Evolutionary conservation across 1,140 invertebrate genomes (phyloP).

Genomic region (Mylabris phalerata): DNA sequence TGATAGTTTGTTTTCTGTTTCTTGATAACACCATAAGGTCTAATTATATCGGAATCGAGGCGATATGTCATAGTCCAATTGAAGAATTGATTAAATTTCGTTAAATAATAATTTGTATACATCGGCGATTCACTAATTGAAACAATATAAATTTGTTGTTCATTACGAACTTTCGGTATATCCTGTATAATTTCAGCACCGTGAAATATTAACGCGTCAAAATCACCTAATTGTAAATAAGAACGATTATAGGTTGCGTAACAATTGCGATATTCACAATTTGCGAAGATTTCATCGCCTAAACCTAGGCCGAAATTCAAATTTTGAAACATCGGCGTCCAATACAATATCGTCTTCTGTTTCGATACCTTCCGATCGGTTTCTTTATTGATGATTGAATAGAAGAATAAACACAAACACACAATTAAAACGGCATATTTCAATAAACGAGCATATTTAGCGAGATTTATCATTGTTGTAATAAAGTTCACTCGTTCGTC

Average conservation of each 20-base stretch:
- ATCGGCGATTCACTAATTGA: conserved; percentile 15
- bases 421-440: background rate
- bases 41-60: conserved; percentile 54
- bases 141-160: conserved; percentile 18
- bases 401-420: background rate
- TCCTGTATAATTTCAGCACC: conserved; percentile 2
- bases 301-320: conserved; percentile 11
- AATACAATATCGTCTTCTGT: conserved; percentile 14
- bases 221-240: conserved; percentile 6
- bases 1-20: conserved; percentile 28
- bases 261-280: conserved; percentile 17
- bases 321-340: conserved; percentile 18
- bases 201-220: conserved; percentile 20
- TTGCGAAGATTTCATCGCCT: conserved; percentile 17
- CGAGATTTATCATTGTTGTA: background rate
- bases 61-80: conserved; percentile 35
- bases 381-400: background rate
- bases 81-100: conserved; percentile 11
- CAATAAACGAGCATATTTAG: background rate
- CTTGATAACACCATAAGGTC: conserved; percentile 50
- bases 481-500: too few species aligned
- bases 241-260: conserved; percentile 11
- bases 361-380: background rate
- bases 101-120: background rate
- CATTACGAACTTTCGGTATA: conserved; percentile 10